Evolutionary conservation across 2,113 vertebrate genomes (phyloP).

Genomic region (Protobothrops mucrosquamatus): DNA sequence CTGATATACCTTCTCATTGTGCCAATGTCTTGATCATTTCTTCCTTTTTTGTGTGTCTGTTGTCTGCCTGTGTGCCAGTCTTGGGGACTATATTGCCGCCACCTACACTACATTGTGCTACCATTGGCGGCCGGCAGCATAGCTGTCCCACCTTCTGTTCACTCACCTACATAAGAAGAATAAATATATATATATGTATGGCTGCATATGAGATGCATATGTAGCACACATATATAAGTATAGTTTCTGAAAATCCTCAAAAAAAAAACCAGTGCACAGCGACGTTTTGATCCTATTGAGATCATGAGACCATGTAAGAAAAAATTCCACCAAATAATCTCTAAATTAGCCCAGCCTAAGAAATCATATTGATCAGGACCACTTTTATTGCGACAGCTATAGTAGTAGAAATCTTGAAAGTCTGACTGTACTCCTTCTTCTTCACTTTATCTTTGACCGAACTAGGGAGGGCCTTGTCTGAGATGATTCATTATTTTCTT

Average conservation of each 20-base stretch:
- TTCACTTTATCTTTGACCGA: neutral
- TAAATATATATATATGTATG: slow-evolving; percentile 48
- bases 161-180: slow-evolving; percentile 51
- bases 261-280: neutral
- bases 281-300: neutral
- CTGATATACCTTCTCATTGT: slow-evolving; percentile 55
- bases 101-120: neutral
- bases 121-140: neutral
- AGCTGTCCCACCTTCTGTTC: slow-evolving; percentile 16
- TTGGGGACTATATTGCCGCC: slow-evolving; percentile 8
- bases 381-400: neutral
- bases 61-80: slow-evolving; percentile 55
- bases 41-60: slow-evolving; percentile 63
- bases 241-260: slow-evolving; percentile 66
- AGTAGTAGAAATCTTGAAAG: neutral
- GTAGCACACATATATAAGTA: slow-evolving; percentile 68
- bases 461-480: neutral
- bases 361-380: neutral
- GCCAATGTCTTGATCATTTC: slow-evolving; percentile 46
- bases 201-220: slow-evolving; percentile 32
- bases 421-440: neutral
- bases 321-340: neutral
- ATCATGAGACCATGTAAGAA: slow-evolving; percentile 53
- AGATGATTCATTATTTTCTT: neutral
- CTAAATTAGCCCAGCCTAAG: neutral